Percentiles rank a stretch among this genome's conserved stretches.
These are phyloP conservation scores for Syrista parreyssii DNA, from an alignment of 2,888 invertebrate genomes.

Conservation along the genomic window DNA sequence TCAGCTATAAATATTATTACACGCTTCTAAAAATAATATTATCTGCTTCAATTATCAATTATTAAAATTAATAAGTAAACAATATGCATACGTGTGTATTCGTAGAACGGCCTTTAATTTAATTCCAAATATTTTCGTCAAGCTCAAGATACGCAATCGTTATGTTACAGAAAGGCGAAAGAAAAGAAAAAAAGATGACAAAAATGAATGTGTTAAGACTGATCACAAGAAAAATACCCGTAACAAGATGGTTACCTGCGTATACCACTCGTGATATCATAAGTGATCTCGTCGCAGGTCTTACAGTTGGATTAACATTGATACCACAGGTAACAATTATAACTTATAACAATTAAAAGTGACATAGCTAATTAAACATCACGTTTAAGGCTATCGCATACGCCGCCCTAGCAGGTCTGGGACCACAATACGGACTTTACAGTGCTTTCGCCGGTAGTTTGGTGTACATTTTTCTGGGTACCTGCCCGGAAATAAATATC, in stretches of 20 bases:
- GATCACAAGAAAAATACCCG: conserved; percentile 54
- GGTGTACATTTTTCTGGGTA: conserved; percentile 82
- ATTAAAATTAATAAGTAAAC: neutral
- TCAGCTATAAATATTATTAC: neutral
- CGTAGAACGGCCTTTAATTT: neutral
- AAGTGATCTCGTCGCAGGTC: conserved; percentile 71
- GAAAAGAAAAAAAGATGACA: conserved; percentile 32
- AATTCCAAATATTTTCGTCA: neutral
- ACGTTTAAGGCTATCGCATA: conserved; percentile 55
- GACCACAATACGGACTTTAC: conserved; percentile 82
- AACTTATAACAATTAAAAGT: neutral
- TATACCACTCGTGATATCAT: conserved; percentile 65
- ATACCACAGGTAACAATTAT: conserved; percentile 61
- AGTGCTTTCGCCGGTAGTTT: conserved; percentile 83
- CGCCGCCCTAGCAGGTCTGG: conserved; percentile 51
- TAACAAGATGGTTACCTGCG: conserved; percentile 65
- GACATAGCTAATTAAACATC: neutral
- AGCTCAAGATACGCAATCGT: neutral
- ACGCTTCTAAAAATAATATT: neutral
- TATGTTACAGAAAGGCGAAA: neutral
- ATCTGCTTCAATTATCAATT: neutral
- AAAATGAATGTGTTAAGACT: conserved; percentile 31
- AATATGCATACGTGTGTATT: neutral
- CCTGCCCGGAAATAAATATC: conserved; percentile 75
- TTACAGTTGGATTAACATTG: conserved; percentile 67